phyloP scores from a whole-genome alignment of 53 echinoderm and acorn worm species.

The Apostichopus leukothele region DNA sequence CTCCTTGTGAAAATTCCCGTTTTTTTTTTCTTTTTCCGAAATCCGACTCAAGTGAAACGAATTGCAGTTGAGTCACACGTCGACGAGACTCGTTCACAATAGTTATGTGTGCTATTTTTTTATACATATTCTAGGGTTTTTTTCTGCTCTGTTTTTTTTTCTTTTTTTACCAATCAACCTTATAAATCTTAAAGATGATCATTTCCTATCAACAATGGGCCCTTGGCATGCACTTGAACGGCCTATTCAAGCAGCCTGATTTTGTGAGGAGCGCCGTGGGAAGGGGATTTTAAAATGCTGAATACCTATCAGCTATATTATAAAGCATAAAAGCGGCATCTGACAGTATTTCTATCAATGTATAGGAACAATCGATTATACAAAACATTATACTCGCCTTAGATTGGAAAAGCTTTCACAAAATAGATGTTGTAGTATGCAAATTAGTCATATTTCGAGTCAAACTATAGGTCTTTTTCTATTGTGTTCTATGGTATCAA shows the following conservation, averaged over 20 bases:
- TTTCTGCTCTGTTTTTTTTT: background rate
- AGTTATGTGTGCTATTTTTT: background rate
- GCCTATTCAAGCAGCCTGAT: background rate
- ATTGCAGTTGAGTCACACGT: background rate
- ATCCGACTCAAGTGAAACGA: background rate
- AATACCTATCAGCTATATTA: background rate
- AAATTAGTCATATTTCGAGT: too few species aligned
- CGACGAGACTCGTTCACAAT: background rate
- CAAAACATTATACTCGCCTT: too few species aligned
- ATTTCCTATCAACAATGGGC: slow-evolving; percentile 3
- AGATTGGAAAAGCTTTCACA: too few species aligned
- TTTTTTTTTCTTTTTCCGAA: background rate
- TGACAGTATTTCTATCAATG: too few species aligned
- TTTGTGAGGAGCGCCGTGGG: slow-evolving; percentile 2
- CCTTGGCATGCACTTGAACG: slow-evolving; percentile 18
- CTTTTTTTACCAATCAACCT: background rate
- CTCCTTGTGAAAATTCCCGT: background rate
- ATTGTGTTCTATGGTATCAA: too few species aligned
- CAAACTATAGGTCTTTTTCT: too few species aligned
- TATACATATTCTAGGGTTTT: too few species aligned
- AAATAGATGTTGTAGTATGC: too few species aligned
- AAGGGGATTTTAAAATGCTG: background rate
- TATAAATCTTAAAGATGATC: background rate
- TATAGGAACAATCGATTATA: too few species aligned
- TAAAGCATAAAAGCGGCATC: too few species aligned